phyloP scores from a whole-genome alignment of 1,140 invertebrate genomes.

The Drosophila equinoxialis region DNA sequence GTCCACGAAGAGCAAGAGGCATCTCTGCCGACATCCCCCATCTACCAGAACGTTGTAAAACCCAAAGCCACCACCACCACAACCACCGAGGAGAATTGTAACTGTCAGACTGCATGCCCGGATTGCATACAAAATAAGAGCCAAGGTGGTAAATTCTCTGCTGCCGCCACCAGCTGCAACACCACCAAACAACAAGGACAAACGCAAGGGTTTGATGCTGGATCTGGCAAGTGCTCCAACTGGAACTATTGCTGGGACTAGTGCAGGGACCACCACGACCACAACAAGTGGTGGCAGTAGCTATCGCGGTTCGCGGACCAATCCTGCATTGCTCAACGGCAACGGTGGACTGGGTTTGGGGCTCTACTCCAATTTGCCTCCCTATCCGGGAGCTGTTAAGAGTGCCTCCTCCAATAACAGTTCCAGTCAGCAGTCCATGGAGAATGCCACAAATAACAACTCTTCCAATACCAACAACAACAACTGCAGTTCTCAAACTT shows the following conservation, averaged over 20 bases:
- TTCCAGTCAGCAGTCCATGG: conserved; percentile 66
- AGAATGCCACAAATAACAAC: conserved; percentile 74
- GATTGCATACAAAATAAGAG: conserved; percentile 61
- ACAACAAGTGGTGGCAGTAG: conserved; percentile 40
- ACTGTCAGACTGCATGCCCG: conserved; percentile 58
- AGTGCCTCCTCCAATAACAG: conserved; percentile 74
- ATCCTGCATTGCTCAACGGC: conserved; percentile 63
- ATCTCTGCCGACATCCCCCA: conserved; percentile 52
- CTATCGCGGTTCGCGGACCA: conserved; percentile 59
- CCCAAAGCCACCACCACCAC: conserved; percentile 2
- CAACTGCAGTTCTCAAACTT: conserved; percentile 72
- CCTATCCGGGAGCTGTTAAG: conserved; percentile 69
- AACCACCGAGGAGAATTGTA: conserved; percentile 57
- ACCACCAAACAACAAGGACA: conserved; percentile 66
- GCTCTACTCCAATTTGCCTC: conserved; percentile 74
- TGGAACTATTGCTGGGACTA: conserved; percentile 25
- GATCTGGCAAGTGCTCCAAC: conserved; percentile 84
- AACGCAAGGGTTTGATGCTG: conserved; percentile 86
- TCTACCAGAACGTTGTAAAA: conserved; percentile 71
- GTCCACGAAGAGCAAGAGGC: conserved; percentile 47
- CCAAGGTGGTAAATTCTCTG: not conserved
- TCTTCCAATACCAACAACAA: conserved; percentile 66
- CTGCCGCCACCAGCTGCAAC: conserved; percentile 8
- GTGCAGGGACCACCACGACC: conserved; percentile 41
- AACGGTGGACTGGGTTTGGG: conserved; percentile 43